Evolutionary conservation across 1,140 invertebrate species (phyloP), one percentile per base, ranked within the genome.

Genomic region (Asbolus verrucosus): DNA sequence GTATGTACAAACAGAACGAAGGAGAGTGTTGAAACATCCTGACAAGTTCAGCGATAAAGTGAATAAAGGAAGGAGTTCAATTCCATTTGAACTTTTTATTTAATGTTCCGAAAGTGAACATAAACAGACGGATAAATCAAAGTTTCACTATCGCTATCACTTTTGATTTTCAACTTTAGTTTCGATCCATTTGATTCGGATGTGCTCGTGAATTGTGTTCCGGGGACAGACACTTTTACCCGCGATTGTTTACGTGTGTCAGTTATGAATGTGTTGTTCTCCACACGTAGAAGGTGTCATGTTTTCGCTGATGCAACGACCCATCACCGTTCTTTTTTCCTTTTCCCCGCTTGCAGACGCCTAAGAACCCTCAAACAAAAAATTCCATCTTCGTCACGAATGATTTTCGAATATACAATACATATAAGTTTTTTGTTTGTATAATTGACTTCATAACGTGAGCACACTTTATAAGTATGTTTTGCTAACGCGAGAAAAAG

Each of bases 101-200:
- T 69, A 72, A 72, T 69, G 66, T 65, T 63, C 59, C 13, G 71
- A 70, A 73, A 70, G 36, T 61, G 71, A 69, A 70, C 63, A 72
- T 66, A 74, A 74, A 74, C 73, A 74, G 41, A 62, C 6, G 43
- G 39, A 72, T 74, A 72, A 72, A 74, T 74, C 70, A 74, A 74
- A 74, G 70, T 72, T 72, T 69, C 73, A 74, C 73, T 74, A 74
- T 74, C 73, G 67, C 54, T 24, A 69, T 63, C 70, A 72, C 73
- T 74, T 72, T 74, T 74, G 73, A 74, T 72, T 72, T 70, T 19
- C 54, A 31, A 69, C 60, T 72, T 60, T 18, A 41, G 38, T 54
- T 50, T 69, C 67, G 61, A 69, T 59, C 67, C 67, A 69, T 72
- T 72, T 65, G 38, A 65, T 41, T 59, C 43, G 46, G 36, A 59